Conservation (phyloP, 1,140 invertebrate species). For the Euura lappo region DNA sequence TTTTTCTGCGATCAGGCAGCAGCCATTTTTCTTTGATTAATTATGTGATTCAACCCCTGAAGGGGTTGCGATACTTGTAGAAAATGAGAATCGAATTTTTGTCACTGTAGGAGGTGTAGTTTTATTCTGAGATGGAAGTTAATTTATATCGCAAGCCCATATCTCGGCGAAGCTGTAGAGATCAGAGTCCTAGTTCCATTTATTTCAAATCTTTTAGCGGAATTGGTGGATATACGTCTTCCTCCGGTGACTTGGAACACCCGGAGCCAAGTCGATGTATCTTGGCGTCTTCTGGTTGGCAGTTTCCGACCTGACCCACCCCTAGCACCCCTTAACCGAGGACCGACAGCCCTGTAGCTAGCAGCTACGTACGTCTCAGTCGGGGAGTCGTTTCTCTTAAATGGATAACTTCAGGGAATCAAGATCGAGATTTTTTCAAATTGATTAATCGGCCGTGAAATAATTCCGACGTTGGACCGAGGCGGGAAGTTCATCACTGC, state of each 20-base stretch:
- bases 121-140: background rate
- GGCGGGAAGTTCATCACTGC: too few species aligned
- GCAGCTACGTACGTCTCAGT: too few species aligned
- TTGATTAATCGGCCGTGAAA: too few species aligned
- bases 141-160: slow-evolving; percentile 5
- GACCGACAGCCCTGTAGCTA: too few species aligned
- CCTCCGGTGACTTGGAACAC: slow-evolving; percentile 6
- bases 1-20: too few species aligned
- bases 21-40: too few species aligned
- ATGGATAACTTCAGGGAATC: background rate
- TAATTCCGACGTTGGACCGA: too few species aligned
- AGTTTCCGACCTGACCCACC: background rate
- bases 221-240: slow-evolving; percentile 7
- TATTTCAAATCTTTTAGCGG: slow-evolving; percentile 7
- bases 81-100: background rate
- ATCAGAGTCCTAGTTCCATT: slow-evolving; percentile 7
- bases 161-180: background rate
- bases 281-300: slow-evolving; percentile 6
- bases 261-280: slow-evolving; percentile 6
- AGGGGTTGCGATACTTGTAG: too few species aligned
- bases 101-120: background rate
- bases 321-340: too few species aligned
- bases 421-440: background rate
- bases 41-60: too few species aligned
- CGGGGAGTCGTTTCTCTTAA: background rate